Evolutionary conservation across 2,888 invertebrate species (phyloP), one percentile per base, ranked within the genome.

Genomic region (Digitonthophagus gazella): DNA sequence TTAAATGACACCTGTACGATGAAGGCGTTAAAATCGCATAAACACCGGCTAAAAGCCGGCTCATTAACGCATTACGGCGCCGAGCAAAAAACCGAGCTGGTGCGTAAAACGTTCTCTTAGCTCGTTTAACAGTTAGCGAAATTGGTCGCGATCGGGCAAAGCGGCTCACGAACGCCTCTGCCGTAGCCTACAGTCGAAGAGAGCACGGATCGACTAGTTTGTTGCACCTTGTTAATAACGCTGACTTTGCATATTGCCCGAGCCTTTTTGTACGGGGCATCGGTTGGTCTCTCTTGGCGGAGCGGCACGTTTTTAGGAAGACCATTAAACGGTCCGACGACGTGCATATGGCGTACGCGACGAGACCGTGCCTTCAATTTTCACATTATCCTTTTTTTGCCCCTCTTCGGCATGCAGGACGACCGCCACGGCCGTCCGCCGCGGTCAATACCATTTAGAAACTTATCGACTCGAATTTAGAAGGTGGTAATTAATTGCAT

Each of bases 161-260:
- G n/a, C n/a, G n/a, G n/a, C n/a, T n/a, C n/a, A n/a, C n/a, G n/a
- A n/a, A n/a, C n/a, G n/a, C n/a, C n/a, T n/a, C n/a, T n/a, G n/a
- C n/a, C n/a, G n/a, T n/a, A n/a, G n/a, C n/a, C n/a, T n/a, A n/a
- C 6, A 44, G 28, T 8, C 11, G 28, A 44, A 44, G 28, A 44
- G 28, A 44, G 11, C 28, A 11, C 67, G 64, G 72, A 71, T 69
- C 73, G 74, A 77, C 76, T 78, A 77, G 79, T 80, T 80, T 80
- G 81, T 80, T 80, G 80, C 80, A 81, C 80, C 81, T 81, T 80
- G 81, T 81, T 81, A 81, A 81, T 81, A 81, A 81, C 77, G 80
- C 80, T 81, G 81, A 81, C 81, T 81, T 80, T 81, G 81, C 81
- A 81, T 80, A 80, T 80, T 80, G 77, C 78, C 75, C 69, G 75